Conservation (phyloP, 2,113 vertebrate species). For the Albula goreensis region DNA sequence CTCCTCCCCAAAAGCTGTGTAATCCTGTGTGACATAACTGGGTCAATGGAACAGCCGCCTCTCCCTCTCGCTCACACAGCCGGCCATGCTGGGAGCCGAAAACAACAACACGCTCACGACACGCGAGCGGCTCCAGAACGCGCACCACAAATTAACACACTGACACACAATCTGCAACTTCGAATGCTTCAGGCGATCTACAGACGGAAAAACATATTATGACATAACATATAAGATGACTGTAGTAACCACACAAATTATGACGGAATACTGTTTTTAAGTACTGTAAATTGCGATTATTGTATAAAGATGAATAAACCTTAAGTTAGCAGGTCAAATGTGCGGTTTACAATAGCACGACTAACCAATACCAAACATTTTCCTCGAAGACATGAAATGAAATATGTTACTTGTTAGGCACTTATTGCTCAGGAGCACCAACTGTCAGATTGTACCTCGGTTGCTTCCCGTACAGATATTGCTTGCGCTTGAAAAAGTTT, state of each 20-base stretch:
- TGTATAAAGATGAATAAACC: not conserved
- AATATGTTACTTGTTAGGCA: not conserved
- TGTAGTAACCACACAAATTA: not conserved
- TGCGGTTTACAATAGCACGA: not conserved
- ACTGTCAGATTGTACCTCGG: not conserved
- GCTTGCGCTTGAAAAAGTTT: not conserved
- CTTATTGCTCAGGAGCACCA: not conserved
- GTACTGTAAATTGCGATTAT: not conserved
- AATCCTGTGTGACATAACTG: constrained; percentile 73
- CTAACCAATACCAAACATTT: not conserved
- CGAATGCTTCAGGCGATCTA: not conserved
- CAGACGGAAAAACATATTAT: not conserved
- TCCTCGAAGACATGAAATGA: not conserved
- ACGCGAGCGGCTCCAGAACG: not conserved
- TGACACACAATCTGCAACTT: not conserved
- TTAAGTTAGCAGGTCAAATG: not conserved
- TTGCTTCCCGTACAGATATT: constrained; percentile 12
- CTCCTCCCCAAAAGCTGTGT: constrained; percentile 51
- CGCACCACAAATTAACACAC: not conserved
- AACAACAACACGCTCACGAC: constrained; percentile 53
- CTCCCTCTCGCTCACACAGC: constrained; percentile 55
- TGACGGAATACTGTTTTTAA: not conserved
- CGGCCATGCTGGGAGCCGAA: constrained; percentile 63
- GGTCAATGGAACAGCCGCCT: constrained; percentile 74
- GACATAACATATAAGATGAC: not conserved